A percentile compares a stretch with the other conserved stretches of the same genome.
phyloP scores from a whole-genome alignment of 1,140 invertebrate species.

The Drosophila pectinifera region DNA sequence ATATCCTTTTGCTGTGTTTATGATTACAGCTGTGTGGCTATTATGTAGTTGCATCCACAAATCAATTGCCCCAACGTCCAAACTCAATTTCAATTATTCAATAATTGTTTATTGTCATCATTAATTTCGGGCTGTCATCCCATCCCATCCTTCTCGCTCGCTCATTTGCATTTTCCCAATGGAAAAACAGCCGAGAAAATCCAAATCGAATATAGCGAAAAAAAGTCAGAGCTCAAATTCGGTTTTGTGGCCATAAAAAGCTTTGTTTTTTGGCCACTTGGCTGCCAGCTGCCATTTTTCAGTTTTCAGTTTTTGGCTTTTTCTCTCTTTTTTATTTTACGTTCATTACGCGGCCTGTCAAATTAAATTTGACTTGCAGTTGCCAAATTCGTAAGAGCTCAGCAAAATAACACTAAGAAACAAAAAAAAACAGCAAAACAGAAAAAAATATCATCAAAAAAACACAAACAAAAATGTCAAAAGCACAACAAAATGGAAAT shows the following conservation, averaged over 20 bases:
- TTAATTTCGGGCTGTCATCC: constrained; percentile 45
- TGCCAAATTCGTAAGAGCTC: constrained; percentile 72
- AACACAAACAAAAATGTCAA: constrained; percentile 31
- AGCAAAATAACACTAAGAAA: constrained; percentile 9
- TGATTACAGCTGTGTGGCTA: constrained; percentile 33
- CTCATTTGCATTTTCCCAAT: constrained; percentile 42
- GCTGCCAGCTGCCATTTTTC: constrained; percentile 62
- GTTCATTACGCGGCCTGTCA: constrained; percentile 72
- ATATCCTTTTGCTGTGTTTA: constrained; percentile 15
- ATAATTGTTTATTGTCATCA: constrained; percentile 62
- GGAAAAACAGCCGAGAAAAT: constrained; percentile 34
- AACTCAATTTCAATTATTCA: constrained; percentile 50
- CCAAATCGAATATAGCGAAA: constrained; percentile 18
- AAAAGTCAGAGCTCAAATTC: constrained; percentile 43
- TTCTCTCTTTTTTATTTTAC: constrained; percentile 23
- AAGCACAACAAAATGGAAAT: constrained; percentile 22
- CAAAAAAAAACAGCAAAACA: too few species aligned
- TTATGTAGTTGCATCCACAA: constrained; percentile 46
- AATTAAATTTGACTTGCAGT: constrained; percentile 76
- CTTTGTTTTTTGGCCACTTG: constrained; percentile 64
- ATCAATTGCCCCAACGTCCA: constrained; percentile 30
- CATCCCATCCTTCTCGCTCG: neutral
- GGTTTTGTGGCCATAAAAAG: constrained; percentile 74
- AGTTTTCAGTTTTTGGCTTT: constrained; percentile 46
- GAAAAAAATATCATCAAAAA: constrained; percentile 30